phyloP scores from a whole-genome alignment of 2,113 vertebrate genomes.

The Glareola pratincola region DNA sequence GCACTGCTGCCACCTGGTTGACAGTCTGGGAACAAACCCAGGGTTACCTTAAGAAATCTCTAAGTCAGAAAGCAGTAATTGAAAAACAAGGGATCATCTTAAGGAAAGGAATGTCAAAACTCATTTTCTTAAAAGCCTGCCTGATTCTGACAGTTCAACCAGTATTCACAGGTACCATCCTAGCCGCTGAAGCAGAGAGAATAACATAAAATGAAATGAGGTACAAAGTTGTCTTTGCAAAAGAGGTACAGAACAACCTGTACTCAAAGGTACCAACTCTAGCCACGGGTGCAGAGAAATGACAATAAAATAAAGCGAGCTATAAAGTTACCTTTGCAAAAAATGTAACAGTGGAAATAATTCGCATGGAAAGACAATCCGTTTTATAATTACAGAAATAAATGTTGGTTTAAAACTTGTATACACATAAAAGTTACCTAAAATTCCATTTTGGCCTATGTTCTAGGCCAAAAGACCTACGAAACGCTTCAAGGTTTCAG shows the following conservation, averaged over 20 bases:
- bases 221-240: neutral
- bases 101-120: constrained; percentile 37
- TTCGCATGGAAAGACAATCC: neutral
- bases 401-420: neutral
- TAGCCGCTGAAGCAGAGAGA: neutral
- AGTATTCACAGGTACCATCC: neutral
- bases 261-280: neutral
- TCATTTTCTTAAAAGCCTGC: constrained; percentile 54
- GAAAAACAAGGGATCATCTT: neutral
- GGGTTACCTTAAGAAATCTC: neutral
- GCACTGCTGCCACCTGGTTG: constrained; percentile 91
- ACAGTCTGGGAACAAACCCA: neutral
- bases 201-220: neutral
- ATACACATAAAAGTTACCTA: neutral
- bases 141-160: constrained; percentile 24
- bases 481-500: neutral
- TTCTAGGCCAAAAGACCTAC: neutral
- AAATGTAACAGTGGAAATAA: neutral
- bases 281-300: neutral
- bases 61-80: neutral
- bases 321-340: neutral
- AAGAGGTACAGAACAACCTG: neutral
- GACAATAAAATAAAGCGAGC: neutral
- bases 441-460: neutral
- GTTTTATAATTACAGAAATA: neutral